phyloP scores from a whole-genome alignment of 1,140 invertebrate species.

The Thereuonema tuberculata region DNA sequence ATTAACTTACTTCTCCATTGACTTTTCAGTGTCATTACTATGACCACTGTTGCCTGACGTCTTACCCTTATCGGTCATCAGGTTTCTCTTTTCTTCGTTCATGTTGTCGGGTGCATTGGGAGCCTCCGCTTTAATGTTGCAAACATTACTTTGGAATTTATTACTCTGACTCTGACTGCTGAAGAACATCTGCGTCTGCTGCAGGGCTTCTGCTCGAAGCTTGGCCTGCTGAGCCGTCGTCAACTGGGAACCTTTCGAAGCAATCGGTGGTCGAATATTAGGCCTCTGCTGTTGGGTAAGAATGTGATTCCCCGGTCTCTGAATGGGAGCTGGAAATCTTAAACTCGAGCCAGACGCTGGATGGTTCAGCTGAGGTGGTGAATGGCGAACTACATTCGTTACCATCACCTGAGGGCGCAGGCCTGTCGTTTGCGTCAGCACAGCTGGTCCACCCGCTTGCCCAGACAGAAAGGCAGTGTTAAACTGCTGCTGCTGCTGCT shows the following conservation, averaged over 20 bases:
- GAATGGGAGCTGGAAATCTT: constrained; percentile 8
- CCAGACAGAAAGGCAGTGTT: not conserved
- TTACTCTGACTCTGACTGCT: constrained; percentile 7
- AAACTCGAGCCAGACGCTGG: not conserved
- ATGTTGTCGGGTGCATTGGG: not conserved
- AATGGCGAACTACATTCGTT: not conserved
- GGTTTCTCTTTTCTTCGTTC: not conserved
- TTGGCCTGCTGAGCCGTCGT: constrained; percentile 27
- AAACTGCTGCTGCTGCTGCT: not conserved
- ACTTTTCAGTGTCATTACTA: not conserved
- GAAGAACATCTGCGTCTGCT: constrained; percentile 27
- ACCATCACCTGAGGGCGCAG: not conserved
- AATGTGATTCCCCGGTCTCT: constrained; percentile 7
- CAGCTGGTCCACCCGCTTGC: not conserved
- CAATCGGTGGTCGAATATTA: not conserved
- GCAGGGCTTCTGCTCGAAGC: constrained; percentile 25
- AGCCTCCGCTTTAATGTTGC: not conserved
- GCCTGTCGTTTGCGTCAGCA: not conserved
- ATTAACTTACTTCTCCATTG: not conserved
- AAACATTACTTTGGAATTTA: not conserved
- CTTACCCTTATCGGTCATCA: not conserved
- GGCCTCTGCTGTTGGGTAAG: not conserved
- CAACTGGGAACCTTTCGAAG: not conserved
- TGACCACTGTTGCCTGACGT: not conserved
- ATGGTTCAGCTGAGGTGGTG: not conserved